phyloP scores from a whole-genome alignment of 2,797 vertebrate species.

The Sebastes vulpes region DNA sequence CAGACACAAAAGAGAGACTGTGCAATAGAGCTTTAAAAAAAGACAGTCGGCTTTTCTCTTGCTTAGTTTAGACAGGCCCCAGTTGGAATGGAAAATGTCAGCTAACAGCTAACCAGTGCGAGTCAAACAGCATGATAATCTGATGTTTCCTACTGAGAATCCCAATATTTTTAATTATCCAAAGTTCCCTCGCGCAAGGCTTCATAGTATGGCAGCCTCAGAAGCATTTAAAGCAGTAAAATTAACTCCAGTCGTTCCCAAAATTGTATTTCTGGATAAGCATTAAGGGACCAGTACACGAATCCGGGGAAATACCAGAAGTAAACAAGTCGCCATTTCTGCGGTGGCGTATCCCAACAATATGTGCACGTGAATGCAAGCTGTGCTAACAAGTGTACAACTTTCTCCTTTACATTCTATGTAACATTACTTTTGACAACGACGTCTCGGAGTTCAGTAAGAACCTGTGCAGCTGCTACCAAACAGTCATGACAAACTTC shows the following conservation, averaged over 20 bases:
- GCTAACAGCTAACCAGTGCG: background rate
- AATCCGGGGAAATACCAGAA: background rate
- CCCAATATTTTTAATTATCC: background rate
- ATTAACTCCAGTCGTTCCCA: background rate
- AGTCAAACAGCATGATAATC: background rate
- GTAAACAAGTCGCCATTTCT: background rate
- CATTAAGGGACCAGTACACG: background rate
- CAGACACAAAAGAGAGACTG: background rate
- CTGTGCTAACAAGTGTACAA: background rate
- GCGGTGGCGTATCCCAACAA: background rate
- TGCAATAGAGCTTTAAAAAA: background rate
- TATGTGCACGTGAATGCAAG: rapidly evolving
- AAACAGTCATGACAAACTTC: background rate
- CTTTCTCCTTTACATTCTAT: background rate
- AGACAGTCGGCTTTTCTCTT: background rate
- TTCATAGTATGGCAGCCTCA: background rate
- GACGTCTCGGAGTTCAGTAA: background rate
- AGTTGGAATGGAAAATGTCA: background rate
- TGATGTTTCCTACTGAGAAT: background rate
- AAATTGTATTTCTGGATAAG: background rate
- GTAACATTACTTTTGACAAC: background rate
- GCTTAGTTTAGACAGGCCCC: background rate
- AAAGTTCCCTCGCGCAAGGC: background rate
- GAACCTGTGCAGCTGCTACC: background rate
- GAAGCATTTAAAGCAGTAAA: background rate